Evolutionary conservation across 1,140 invertebrate species (phyloP).

Genomic region (Rhagoletis pomonella): DNA sequence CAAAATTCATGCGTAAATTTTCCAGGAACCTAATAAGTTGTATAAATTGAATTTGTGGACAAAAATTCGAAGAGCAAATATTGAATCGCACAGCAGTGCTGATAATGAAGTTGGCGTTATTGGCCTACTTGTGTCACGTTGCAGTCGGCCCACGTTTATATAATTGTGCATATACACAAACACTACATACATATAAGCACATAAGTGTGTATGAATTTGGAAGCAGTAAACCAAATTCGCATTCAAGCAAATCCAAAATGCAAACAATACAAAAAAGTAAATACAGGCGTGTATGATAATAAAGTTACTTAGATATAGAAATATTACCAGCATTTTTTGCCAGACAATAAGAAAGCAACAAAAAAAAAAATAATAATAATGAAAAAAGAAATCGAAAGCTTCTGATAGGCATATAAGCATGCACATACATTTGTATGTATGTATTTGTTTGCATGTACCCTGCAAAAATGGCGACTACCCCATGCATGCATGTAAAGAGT

Average conservation of each 20-base stretch:
- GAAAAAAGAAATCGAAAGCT: no score
- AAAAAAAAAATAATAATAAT: no score
- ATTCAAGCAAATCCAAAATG: background rate
- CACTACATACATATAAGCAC: background rate
- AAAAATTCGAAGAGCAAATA: slow-evolving; percentile 22
- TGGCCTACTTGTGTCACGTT: slow-evolving; percentile 19
- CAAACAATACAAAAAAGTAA: slow-evolving; percentile 17
- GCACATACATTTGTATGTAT: no score
- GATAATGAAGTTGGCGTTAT: slow-evolving; percentile 27
- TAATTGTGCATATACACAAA: background rate
- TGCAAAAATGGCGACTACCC: no score
- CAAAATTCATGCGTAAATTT: slow-evolving; percentile 27
- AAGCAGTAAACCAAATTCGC: background rate
- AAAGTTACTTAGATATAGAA: background rate
- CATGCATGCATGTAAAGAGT: no score
- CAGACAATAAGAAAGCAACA: no score
- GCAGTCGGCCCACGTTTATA: background rate
- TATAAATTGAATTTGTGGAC: background rate
- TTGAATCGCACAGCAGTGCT: no score
- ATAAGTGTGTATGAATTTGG: background rate
- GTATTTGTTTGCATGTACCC: no score
- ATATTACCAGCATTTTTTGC: background rate
- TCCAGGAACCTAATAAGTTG: background rate
- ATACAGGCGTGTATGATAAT: background rate
- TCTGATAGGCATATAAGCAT: no score